Evolutionary conservation across 2,888 invertebrate species (phyloP).

Genomic region (Lordiphosa andalusiaca): DNA sequence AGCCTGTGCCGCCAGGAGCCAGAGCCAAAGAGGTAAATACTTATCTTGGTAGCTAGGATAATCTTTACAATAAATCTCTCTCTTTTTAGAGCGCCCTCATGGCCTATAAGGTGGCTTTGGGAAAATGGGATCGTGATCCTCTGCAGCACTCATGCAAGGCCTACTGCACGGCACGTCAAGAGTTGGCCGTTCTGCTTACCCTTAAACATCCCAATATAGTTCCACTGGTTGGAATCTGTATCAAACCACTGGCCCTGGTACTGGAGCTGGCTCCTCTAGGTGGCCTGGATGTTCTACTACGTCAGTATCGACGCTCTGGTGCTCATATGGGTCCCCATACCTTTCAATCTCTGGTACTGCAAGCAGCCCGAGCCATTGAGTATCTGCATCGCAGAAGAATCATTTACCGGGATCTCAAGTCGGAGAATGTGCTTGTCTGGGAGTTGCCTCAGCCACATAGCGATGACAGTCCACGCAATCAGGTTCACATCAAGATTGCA

Average conservation of each 20-base stretch:
- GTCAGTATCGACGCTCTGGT: conserved; percentile 92
- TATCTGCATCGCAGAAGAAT: conserved; percentile 96
- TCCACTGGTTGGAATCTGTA: conserved; percentile 93
- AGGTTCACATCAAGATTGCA: conserved; percentile 94
- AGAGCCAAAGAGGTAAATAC: conserved; percentile 77
- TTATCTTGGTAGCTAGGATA: too few relatives aligned
- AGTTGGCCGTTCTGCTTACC: conserved; percentile 91
- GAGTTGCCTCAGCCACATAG: conserved; percentile 89
- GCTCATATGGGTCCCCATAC: conserved; percentile 89
- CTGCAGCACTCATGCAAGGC: conserved; percentile 96
- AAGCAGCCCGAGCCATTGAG: conserved; percentile 96
- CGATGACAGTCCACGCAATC: conserved; percentile 84
- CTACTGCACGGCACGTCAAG: conserved; percentile 97
- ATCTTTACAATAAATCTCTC: background rate
- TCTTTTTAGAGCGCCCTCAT: conserved; percentile 77
- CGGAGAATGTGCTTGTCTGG: conserved; percentile 99
- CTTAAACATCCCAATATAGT: conserved; percentile 95
- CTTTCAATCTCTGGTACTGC: conserved; percentile 91
- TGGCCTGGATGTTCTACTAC: conserved; percentile 90
- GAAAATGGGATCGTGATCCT: conserved; percentile 97
- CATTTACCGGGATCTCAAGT: conserved; percentile 90
- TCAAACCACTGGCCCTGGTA: conserved; percentile 92
- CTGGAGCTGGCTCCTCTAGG: conserved; percentile 94
- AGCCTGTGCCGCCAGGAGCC: conserved; percentile 92
- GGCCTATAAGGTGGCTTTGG: conserved; percentile 84